Base-by-base conservation (phyloP, 2,888 invertebrate species). In the Athripsodes cinereus region DNA sequence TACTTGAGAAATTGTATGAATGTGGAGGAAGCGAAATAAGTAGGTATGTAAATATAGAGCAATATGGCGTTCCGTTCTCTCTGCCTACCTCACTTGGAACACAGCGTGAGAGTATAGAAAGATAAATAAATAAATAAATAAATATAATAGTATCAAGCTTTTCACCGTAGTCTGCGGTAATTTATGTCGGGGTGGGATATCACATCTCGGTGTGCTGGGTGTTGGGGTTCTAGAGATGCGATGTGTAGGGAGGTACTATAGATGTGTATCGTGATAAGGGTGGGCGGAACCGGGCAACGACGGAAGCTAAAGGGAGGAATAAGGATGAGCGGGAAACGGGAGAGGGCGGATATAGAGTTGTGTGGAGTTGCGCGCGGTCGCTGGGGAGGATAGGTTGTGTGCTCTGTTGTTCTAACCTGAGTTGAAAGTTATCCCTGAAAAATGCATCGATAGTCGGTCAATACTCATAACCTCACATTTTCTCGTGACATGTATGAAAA, bases 331-430 rank as follows among this genome's bases (percentile, higher is more conserved):
- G 48, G 22, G 52, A 52, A 46, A 50, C 57, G 52, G 48, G 55
- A n/a, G 47, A 35, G 31, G 49, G 20, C 10, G 16, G 31, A 11
- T 34, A 13, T 6, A 20, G 20, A 47, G 31, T 35, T 21, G 53
- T 44, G 53, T 44, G 53, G 58, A 58, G 62, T 60, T 62, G 62
- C 58, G 62, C 58, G 62, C 62, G 62, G 58, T 22, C 58, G 56
- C 51, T 51, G 46, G 26, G 16, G 44, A 34, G 26, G 52, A 31
- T n/a, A 34, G 51, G 60, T 56, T 60, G 62, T 56, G 52, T 35
- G 55, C 40, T n/a, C 13, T 13, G 40, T 13, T n/a, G n/a, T 16
- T 47, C 34, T 48, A 44, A 35, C 46, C 51, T 21, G 21, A 21
- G 26, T 52, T 35, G 16, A 40, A n/a, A n/a, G 40, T 40, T 16